A percentile compares a stretch with the other conserved stretches of the same genome.
Evolutionary conservation across 2,113 vertebrate genomes (phyloP).

Genomic region (Acrocephalus kingi): DNA sequence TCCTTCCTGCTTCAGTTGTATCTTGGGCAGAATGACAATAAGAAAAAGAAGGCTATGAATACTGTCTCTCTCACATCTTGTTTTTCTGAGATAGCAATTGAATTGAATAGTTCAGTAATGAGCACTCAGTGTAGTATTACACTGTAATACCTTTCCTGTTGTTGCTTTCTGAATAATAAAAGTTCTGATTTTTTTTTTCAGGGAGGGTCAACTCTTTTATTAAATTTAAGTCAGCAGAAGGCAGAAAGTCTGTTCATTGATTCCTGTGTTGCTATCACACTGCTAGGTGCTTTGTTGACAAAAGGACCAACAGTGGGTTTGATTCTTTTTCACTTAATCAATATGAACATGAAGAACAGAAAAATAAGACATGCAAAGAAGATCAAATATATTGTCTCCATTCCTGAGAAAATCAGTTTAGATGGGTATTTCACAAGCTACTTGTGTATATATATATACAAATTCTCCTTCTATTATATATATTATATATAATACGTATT

Average conservation of each 20-base stretch:
- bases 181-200: neutral
- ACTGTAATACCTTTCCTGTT: neutral
- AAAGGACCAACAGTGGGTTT: neutral
- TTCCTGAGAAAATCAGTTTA: neutral
- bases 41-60: neutral
- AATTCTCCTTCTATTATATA: neutral
- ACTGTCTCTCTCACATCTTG: neutral
- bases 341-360: neutral
- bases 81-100: neutral
- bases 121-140: neutral
- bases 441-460: neutral
- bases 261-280: neutral
- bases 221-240: slow-evolving; percentile 43
- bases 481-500: neutral
- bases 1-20: neutral
- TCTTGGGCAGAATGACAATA: neutral
- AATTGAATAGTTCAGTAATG: neutral
- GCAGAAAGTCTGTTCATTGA: neutral
- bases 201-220: slow-evolving; percentile 32
- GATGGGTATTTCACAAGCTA: neutral
- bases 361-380: neutral
- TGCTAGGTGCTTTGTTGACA: neutral
- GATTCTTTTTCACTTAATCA: neutral
- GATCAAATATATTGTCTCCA: neutral
- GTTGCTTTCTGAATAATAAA: slow-evolving; percentile 19